These are phyloP conservation scores for Prunella himalayana DNA, from an alignment of 2,113 vertebrate species.

Conservation along the genomic window DNA sequence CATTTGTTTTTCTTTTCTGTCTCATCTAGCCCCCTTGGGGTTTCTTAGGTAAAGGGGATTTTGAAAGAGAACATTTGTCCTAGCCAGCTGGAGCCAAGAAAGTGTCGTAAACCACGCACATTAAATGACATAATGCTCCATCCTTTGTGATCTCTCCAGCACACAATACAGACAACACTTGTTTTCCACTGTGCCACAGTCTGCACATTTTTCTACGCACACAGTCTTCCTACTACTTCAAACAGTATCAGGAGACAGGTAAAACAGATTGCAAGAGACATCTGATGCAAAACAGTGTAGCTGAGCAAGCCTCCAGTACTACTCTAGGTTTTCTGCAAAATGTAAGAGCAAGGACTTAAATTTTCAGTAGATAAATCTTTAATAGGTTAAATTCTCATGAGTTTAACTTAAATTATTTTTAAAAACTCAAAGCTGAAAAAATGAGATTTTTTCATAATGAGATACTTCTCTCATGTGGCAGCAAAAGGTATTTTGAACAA, in stretches of 20 bases:
- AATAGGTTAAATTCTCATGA: background rate
- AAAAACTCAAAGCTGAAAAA: background rate
- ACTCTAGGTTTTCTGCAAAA: background rate
- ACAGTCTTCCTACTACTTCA: background rate
- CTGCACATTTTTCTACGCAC: background rate
- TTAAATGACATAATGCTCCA: background rate
- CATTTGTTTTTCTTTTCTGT: background rate
- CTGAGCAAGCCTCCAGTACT: background rate
- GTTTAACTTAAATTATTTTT: background rate
- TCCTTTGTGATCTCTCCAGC: background rate
- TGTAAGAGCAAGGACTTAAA: background rate
- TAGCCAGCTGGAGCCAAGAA: background rate
- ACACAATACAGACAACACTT: background rate
- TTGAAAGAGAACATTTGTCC: background rate
- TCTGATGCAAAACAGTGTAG: background rate
- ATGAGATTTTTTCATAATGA: background rate
- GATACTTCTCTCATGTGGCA: background rate
- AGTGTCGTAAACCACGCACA: background rate
- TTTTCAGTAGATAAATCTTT: background rate
- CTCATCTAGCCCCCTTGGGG: background rate
- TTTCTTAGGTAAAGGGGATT: background rate
- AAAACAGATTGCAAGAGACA: background rate
- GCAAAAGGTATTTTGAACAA: background rate
- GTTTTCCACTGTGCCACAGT: background rate
- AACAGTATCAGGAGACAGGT: background rate